phyloP scores from a whole-genome alignment of 1,140 invertebrate species.

The Pogonus chalceus region DNA sequence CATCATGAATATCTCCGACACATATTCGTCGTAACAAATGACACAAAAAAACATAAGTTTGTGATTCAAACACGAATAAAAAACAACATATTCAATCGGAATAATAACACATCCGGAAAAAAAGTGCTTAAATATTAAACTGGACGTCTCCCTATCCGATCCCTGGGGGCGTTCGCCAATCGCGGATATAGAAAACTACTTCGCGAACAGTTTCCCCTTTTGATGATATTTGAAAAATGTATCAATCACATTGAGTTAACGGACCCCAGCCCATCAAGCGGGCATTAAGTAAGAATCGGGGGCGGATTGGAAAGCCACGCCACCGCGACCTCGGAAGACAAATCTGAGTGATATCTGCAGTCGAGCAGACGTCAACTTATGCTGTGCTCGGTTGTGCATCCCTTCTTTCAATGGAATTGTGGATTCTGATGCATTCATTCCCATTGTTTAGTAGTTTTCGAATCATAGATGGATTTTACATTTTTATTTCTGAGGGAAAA shows the following conservation, averaged over 20 bases:
- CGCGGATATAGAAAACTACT: constrained; percentile 1
- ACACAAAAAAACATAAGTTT: too few species aligned
- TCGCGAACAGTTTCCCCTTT: constrained; percentile 3
- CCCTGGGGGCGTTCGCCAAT: not conserved
- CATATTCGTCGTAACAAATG: too few species aligned
- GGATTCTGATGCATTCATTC: constrained; percentile 7
- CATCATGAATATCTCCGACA: too few species aligned
- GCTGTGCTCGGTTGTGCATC: constrained; percentile 1
- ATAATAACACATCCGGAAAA: not conserved
- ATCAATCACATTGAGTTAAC: constrained; percentile 14
- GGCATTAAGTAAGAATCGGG: constrained; percentile 8
- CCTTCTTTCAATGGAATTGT: constrained; percentile 8
- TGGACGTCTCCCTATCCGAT: not conserved
- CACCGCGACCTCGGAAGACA: constrained; percentile 9
- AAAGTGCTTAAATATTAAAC: not conserved
- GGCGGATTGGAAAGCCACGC: too few species aligned
- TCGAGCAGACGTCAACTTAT: constrained; percentile 1
- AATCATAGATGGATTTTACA: too few species aligned
- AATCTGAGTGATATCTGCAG: constrained; percentile 12
- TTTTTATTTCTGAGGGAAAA: too few species aligned
- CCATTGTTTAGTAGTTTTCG: too few species aligned
- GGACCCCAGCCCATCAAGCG: constrained; percentile 10
- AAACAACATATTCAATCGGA: not conserved
- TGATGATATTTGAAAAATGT: constrained; percentile 5
- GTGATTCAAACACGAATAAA: too few species aligned